A percentile compares a stretch with the other conserved stretches of the same genome.
Conservation (phyloP, 2,797 vertebrate genomes). For the Odontamblyopus lacepedii region DNA sequence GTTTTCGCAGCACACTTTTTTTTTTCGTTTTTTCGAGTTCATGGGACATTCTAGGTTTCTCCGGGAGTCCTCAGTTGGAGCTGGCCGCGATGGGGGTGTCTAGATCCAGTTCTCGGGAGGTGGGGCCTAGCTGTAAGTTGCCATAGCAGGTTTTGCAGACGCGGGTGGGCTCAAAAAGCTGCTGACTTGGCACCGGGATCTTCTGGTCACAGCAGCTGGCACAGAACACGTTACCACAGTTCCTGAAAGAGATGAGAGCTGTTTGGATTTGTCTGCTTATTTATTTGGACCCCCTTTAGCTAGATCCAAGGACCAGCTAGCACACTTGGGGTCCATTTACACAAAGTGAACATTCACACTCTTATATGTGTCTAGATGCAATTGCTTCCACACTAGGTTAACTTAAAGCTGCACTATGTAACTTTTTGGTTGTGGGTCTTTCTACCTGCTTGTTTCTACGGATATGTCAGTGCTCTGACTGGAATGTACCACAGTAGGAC, state of each 20-base stretch:
- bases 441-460: no score
- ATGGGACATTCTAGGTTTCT: slow-evolving; percentile 55
- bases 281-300: neutral
- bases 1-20: slow-evolving; percentile 32
- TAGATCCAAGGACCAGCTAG: neutral
- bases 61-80: slow-evolving; percentile 80
- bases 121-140: slow-evolving; percentile 82
- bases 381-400: no score
- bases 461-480: no score
- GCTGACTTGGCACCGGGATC: slow-evolving; percentile 97
- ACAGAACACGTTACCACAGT: slow-evolving; percentile 98
- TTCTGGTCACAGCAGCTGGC: slow-evolving; percentile 98
- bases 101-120: slow-evolving; percentile 87
- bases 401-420: no score
- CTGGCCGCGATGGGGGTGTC: slow-evolving; percentile 92
- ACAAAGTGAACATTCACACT: no score
- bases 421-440: no score
- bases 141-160: slow-evolving; percentile 94
- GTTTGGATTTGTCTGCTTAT: neutral
- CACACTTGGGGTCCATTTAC: no score
- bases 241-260: slow-evolving; percentile 78
- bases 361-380: no score
- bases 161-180: slow-evolving; percentile 93
- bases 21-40: slow-evolving; percentile 25
- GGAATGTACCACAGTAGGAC: no score